These are phyloP conservation scores for Rhinolophus sinicus DNA, from an alignment of 2,113 vertebrate species.

Conservation along the genomic window DNA sequence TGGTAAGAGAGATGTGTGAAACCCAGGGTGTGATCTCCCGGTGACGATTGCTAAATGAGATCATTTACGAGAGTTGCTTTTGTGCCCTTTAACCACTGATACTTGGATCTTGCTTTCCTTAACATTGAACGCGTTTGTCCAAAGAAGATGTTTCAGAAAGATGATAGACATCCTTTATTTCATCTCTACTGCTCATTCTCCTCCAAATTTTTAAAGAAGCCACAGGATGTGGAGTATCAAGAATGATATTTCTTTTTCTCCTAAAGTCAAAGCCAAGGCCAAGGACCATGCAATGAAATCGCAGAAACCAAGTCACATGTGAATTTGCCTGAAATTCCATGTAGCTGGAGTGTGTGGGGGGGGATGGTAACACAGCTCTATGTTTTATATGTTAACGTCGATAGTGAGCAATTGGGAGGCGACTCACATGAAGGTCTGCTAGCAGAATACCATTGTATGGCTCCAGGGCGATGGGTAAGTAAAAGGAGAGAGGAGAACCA, in stretches of 20 bases:
- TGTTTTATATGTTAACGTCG: constrained; percentile 2
- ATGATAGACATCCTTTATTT: background rate
- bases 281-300: constrained; percentile 16
- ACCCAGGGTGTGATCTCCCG: constrained; percentile 60
- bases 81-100: constrained; percentile 57
- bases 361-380: background rate
- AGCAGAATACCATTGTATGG: background rate
- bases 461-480: background rate
- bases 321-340: background rate
- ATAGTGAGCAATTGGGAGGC: background rate
- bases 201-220: background rate
- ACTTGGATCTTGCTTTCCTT: background rate
- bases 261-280: background rate
- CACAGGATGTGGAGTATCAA: background rate
- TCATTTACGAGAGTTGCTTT: constrained; percentile 55
- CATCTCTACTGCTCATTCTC: background rate
- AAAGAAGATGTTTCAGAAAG: background rate
- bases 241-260: background rate
- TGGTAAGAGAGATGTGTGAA: constrained; percentile 58
- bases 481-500: background rate
- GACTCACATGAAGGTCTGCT: background rate
- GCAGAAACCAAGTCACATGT: background rate
- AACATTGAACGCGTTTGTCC: background rate
- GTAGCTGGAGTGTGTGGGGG: background rate
- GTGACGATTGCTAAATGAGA: constrained; percentile 36